Evolutionary conservation across 1,140 invertebrate species (phyloP).

Genomic region (Macrocentrus cingulum): DNA sequence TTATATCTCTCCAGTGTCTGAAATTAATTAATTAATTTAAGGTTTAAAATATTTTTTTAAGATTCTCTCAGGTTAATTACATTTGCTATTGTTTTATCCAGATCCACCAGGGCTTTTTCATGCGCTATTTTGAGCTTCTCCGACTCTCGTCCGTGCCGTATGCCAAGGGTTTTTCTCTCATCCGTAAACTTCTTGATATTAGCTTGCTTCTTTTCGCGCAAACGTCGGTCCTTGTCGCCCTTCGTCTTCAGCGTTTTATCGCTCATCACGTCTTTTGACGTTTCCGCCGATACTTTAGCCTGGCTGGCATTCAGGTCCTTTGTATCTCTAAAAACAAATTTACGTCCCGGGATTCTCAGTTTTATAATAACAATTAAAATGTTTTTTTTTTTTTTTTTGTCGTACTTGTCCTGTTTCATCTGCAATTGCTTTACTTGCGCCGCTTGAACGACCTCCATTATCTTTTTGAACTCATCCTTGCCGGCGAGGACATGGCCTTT

Average conservation of each 20-base stretch:
- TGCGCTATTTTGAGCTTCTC: slow-evolving; percentile 91
- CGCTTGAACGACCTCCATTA: slow-evolving; percentile 87
- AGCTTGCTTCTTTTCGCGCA: slow-evolving; percentile 96
- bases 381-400: slow-evolving; percentile 15
- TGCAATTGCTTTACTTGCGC: slow-evolving; percentile 90
- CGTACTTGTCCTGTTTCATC: slow-evolving; percentile 82
- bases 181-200: slow-evolving; percentile 99
- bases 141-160: slow-evolving; percentile 90
- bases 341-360: too few relatives aligned
- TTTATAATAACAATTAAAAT: slow-evolving; percentile 22
- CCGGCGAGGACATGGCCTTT: slow-evolving; percentile 81
- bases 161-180: slow-evolving; percentile 85
- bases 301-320: slow-evolving; percentile 96
- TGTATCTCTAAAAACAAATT: too few relatives aligned
- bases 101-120: slow-evolving; percentile 85
- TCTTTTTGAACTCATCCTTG: slow-evolving; percentile 81
- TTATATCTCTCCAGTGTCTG: slow-evolving; percentile 90
- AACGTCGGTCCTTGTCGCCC: slow-evolving; percentile 90
- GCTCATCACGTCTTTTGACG: slow-evolving; percentile 90
- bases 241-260: slow-evolving; percentile 99
- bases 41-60: slow-evolving; percentile 8
- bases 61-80: slow-evolving; percentile 59
- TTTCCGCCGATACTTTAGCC: slow-evolving; percentile 96
- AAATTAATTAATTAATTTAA: slow-evolving; percentile 44
- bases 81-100: slow-evolving; percentile 84